Evolutionary conservation across 2,797 vertebrate species (phyloP).

Genomic region (Allobates femoralis): DNA sequence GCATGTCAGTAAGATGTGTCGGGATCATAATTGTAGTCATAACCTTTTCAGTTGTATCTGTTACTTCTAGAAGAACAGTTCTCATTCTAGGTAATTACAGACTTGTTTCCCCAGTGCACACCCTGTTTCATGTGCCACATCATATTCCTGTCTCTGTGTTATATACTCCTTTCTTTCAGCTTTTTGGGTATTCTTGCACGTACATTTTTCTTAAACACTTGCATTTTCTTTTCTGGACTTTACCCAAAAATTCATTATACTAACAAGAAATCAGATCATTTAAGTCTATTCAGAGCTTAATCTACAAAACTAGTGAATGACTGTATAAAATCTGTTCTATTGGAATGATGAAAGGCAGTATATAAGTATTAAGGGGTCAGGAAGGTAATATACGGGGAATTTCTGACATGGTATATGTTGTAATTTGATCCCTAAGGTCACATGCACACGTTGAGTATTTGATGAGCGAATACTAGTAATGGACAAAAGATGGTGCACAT

Average conservation of each 20-base stretch:
- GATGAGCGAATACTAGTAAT: too few relatives aligned
- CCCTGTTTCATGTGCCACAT: slow-evolving; percentile 38
- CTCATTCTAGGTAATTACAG: slow-evolving; percentile 31
- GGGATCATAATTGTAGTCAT: not conserved
- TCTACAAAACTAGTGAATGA: too few relatives aligned
- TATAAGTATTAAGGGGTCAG: too few relatives aligned
- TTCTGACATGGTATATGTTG: too few relatives aligned
- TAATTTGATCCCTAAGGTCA: too few relatives aligned
- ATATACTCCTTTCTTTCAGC: not conserved
- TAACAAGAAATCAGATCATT: not conserved
- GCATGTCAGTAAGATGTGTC: not conserved
- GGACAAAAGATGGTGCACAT: too few relatives aligned
- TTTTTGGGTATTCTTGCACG: not conserved
- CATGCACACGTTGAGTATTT: too few relatives aligned
- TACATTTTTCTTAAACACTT: not conserved
- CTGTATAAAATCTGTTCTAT: too few relatives aligned
- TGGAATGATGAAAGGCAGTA: too few relatives aligned
- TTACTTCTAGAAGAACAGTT: slow-evolving; percentile 13
- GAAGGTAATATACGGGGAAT: too few relatives aligned
- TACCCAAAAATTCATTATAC: not conserved
- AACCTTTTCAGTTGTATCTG: slow-evolving; percentile 23
- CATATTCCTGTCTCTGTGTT: not conserved
- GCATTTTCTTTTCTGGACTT: not conserved
- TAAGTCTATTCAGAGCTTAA: not conserved
- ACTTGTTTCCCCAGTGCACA: not conserved